These are phyloP conservation scores for Petaurus breviceps DNA, from an alignment of 2,113 vertebrate species.

Conservation along the genomic window DNA sequence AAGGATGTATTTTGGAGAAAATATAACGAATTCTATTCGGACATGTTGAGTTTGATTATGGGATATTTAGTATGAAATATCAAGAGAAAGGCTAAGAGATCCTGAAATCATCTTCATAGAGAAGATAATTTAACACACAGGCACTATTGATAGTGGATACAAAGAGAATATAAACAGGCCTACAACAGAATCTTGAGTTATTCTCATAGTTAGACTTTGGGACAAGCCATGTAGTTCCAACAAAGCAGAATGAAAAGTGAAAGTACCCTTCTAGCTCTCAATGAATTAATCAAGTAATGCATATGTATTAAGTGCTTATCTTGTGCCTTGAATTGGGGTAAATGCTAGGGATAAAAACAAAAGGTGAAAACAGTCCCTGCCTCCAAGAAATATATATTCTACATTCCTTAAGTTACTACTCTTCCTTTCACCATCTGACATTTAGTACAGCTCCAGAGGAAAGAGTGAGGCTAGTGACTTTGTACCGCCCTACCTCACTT, in stretches of 20 bases:
- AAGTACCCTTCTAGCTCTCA: background rate
- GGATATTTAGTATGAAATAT: background rate
- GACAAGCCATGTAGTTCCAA: background rate
- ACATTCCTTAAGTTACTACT: background rate
- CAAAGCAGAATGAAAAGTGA: background rate
- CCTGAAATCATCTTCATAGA: background rate
- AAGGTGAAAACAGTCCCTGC: background rate
- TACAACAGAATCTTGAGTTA: background rate
- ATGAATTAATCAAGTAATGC: background rate
- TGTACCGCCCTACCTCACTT: too few species aligned
- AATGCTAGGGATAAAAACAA: background rate
- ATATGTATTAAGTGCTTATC: background rate
- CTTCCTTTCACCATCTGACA: background rate
- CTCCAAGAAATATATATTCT: background rate
- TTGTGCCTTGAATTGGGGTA: background rate
- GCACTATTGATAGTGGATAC: background rate
- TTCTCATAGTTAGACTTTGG: too few species aligned
- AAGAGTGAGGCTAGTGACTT: too few species aligned
- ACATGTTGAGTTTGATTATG: background rate
- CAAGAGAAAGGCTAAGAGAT: background rate
- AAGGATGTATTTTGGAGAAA: background rate
- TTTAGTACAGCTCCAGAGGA: too few species aligned
- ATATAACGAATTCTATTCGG: background rate
- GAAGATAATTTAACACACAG: background rate
- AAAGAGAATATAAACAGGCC: background rate